phyloP scores from a whole-genome alignment of 2,888 invertebrate species.

The Trichacis sp. region DNA sequence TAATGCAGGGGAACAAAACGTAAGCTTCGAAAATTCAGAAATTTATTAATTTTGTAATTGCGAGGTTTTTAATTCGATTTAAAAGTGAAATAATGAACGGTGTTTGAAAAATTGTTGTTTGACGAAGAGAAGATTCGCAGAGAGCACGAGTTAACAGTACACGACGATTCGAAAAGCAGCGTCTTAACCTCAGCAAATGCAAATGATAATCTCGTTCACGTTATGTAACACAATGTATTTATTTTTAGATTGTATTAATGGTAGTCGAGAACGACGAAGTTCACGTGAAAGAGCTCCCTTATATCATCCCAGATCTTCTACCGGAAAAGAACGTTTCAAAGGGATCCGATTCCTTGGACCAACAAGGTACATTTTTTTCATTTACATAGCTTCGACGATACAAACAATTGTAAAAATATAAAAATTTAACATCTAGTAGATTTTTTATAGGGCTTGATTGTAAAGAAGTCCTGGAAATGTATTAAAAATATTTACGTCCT shows the following conservation, averaged over 20 bases:
- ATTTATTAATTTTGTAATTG: too few species aligned
- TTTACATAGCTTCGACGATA: background rate
- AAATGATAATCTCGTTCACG: slow-evolving; percentile 21
- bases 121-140: background rate
- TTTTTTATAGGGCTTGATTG: too few species aligned
- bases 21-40: slow-evolving; percentile 45
- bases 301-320: slow-evolving; percentile 49
- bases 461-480: too few species aligned
- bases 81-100: too few species aligned
- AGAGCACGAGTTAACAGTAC: background rate
- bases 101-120: background rate
- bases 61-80: too few species aligned
- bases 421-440: too few species aligned
- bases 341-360: slow-evolving; percentile 35
- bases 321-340: slow-evolving; percentile 35
- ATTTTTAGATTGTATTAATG: slow-evolving; percentile 65
- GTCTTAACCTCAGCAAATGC: slow-evolving; percentile 40
- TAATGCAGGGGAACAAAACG: slow-evolving; percentile 56
- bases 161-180: slow-evolving; percentile 18
- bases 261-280: slow-evolving; percentile 62
- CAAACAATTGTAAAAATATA: too few species aligned
- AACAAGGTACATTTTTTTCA: slow-evolving; percentile 39
- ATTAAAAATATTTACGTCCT: too few species aligned
- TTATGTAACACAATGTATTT: slow-evolving; percentile 41
- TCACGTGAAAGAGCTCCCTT: slow-evolving; percentile 60